Evolutionary conservation across 2,113 vertebrate genomes (phyloP).

Genomic region (Barbus barbus): DNA sequence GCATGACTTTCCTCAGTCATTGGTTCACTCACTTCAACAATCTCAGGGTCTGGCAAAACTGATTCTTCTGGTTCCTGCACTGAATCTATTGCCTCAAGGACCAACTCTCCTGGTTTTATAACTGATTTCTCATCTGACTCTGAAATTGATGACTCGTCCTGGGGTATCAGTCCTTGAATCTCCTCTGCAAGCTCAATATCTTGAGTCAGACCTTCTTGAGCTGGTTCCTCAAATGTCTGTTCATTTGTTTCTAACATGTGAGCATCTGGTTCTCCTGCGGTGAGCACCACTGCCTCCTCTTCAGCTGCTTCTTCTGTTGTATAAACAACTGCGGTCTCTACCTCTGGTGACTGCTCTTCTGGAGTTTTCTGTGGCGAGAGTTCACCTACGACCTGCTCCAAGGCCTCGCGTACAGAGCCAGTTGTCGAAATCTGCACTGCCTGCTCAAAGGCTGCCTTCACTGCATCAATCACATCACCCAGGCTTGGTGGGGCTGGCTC

Average conservation of each 20-base stretch:
- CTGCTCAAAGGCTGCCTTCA: slow-evolving; percentile 67
- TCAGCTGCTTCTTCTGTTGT: slow-evolving; percentile 10
- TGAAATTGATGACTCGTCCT: not conserved
- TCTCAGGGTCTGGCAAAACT: not conserved
- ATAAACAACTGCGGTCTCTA: not conserved
- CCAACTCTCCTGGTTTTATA: not conserved
- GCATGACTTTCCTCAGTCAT: not conserved
- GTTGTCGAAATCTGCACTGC: slow-evolving; percentile 55
- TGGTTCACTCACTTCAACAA: not conserved
- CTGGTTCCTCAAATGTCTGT: not conserved
- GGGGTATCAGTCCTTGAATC: slow-evolving; percentile 1
- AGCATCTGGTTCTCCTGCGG: not conserved
- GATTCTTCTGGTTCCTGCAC: slow-evolving; percentile 10
- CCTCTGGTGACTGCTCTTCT: slow-evolving; percentile 1
- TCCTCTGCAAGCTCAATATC: not conserved
- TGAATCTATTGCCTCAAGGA: not conserved
- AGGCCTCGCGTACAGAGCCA: slow-evolving; percentile 50
- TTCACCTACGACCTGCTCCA: slow-evolving; percentile 60
- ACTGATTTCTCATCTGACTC: not conserved
- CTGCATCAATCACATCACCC: slow-evolving; percentile 69
- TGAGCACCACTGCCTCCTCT: not conserved
- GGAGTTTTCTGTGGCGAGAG: not conserved
- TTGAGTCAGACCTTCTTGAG: not conserved
- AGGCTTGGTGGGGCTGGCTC: slow-evolving; percentile 63
- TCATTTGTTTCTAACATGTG: not conserved